A percentile compares a stretch with the other conserved stretches of the same genome.
These are phyloP conservation scores for Neodiprion lecontei DNA, from an alignment of 1,140 invertebrate species.

Conservation along the genomic window DNA sequence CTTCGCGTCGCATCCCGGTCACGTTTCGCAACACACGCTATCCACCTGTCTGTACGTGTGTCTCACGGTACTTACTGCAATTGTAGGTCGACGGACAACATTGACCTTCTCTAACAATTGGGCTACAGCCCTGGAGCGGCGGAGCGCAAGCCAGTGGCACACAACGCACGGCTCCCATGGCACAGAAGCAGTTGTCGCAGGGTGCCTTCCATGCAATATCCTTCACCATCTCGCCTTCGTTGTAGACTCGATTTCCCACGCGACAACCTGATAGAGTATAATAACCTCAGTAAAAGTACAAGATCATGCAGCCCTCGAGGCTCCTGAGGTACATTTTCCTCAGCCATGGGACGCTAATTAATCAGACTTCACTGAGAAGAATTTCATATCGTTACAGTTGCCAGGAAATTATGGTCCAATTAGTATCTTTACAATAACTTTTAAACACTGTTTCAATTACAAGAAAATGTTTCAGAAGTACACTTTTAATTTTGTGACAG, in stretches of 20 bases:
- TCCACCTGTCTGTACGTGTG: neutral
- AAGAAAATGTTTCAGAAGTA: no score
- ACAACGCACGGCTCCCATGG: conserved; percentile 75
- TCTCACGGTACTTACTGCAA: conserved; percentile 68
- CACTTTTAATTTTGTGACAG: no score
- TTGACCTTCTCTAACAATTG: conserved; percentile 76
- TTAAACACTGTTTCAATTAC: no score
- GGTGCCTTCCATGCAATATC: conserved; percentile 63
- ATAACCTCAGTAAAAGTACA: no score
- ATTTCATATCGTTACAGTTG: no score
- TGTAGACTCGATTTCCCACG: conserved; percentile 67
- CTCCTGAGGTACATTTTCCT: no score
- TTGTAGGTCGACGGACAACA: conserved; percentile 87
- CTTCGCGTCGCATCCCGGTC: no score
- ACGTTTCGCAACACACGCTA: neutral
- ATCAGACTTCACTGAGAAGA: no score
- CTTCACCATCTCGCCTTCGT: conserved; percentile 78
- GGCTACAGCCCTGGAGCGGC: conserved; percentile 75
- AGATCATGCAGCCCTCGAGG: no score
- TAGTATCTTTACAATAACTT: no score
- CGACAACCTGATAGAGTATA: conserved; percentile 67
- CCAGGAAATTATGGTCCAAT: no score
- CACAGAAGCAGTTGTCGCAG: conserved; percentile 85
- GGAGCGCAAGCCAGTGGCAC: conserved; percentile 78
- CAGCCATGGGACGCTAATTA: no score